A percentile compares a stretch with the other conserved stretches of the same genome.
Evolutionary conservation across 2,888 invertebrate genomes (phyloP).

Genomic region (Aporophyla lueneburgensis): DNA sequence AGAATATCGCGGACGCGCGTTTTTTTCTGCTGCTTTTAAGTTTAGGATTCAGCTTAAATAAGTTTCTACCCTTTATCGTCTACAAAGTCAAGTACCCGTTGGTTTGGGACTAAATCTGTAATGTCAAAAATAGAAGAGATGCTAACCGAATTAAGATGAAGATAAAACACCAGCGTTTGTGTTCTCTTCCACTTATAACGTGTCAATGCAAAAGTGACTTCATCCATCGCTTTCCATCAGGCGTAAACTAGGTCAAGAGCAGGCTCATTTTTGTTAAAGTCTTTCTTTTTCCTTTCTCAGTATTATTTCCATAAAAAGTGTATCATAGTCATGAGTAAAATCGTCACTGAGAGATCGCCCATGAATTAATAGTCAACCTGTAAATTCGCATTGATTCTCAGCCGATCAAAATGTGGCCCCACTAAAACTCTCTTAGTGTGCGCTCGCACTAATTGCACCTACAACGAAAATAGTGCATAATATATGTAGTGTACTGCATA

Average conservation of each 20-base stretch:
- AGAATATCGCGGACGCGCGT: too few species aligned
- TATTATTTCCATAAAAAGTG: background rate
- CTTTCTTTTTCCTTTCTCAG: background rate
- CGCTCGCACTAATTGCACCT: background rate
- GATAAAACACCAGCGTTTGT: too few species aligned
- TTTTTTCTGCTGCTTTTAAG: too few species aligned
- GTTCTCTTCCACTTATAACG: too few species aligned
- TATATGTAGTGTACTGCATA: slow-evolving; percentile 15
- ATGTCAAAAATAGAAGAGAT: background rate
- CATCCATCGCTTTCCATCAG: too few species aligned
- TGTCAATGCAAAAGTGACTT: too few species aligned
- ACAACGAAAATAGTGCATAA: slow-evolving; percentile 42
- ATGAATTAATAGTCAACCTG: background rate
- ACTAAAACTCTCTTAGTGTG: background rate
- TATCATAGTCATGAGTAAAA: background rate
- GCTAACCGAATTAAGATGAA: background rate
- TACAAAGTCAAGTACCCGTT: background rate
- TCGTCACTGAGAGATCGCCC: background rate
- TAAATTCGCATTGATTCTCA: background rate
- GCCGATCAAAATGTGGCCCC: background rate
- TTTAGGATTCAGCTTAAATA: background rate
- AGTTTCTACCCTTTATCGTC: background rate
- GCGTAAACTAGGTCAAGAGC: too few species aligned
- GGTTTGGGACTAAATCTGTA: background rate
- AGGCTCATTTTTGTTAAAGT: too few species aligned